phyloP scores from a whole-genome alignment of 2,113 vertebrate species.

The Dipodomys stephensi region DNA sequence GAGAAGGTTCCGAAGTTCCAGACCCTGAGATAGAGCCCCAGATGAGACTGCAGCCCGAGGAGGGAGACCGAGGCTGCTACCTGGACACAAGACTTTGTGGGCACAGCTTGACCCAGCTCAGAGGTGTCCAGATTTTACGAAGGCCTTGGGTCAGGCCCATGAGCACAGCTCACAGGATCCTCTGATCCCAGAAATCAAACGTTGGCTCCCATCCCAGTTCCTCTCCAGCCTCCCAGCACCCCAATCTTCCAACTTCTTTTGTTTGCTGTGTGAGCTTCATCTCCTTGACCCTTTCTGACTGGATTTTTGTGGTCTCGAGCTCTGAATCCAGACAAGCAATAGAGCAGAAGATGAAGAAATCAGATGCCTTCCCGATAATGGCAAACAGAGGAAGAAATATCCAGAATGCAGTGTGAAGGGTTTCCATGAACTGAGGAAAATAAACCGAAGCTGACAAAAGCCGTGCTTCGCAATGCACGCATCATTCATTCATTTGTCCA shows the following conservation, averaged over 20 bases:
- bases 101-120: neutral
- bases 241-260: rapidly evolving
- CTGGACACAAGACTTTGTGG: neutral
- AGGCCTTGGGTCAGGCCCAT: rapidly evolving
- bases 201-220: rapidly evolving
- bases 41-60: no score
- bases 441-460: neutral
- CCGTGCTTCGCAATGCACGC: rapidly evolving
- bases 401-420: neutral
- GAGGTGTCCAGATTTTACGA: rapidly evolving
- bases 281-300: no score
- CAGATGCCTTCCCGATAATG: neutral
- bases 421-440: neutral
- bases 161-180: rapidly evolving
- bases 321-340: neutral
- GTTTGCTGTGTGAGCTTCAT: neutral
- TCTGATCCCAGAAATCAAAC: rapidly evolving
- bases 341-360: neutral
- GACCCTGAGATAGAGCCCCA: no score
- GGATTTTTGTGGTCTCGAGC: neutral
- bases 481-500: neutral
- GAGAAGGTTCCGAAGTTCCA: no score
- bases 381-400: neutral
- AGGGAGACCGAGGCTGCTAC: neutral
- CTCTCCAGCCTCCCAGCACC: neutral